Percentiles rank a stretch among this genome's conserved stretches.
phyloP scores from a whole-genome alignment of 2,113 vertebrate species.

The Collichthys lucidus region DNA sequence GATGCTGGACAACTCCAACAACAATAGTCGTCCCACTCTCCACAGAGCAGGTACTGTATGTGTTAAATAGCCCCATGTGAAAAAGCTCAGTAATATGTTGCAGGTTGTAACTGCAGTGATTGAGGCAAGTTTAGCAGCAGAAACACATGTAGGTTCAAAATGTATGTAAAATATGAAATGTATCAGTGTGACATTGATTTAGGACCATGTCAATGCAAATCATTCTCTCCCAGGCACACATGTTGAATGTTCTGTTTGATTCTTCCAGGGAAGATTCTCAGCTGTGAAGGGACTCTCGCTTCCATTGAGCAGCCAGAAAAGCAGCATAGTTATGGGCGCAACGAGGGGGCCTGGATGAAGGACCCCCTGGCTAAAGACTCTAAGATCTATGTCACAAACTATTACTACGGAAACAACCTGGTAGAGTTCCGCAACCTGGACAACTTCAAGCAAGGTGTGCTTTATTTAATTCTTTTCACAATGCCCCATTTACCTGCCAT shows the following conservation, averaged over 20 bases:
- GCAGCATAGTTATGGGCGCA: constrained; percentile 96
- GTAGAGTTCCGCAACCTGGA: constrained; percentile 97
- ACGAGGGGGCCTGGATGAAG: constrained; percentile 99
- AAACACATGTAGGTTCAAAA: background rate
- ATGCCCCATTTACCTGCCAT: background rate
- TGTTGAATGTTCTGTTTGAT: constrained; percentile 29
- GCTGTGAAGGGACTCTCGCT: constrained; percentile 92
- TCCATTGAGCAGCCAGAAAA: constrained; percentile 89
- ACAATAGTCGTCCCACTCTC: constrained; percentile 74
- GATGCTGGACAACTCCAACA: constrained; percentile 80
- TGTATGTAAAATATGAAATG: background rate
- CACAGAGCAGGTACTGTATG: constrained; percentile 83
- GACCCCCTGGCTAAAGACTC: constrained; percentile 91
- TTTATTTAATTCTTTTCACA: background rate
- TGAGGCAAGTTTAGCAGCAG: constrained; percentile 4
- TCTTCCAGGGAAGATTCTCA: constrained; percentile 85
- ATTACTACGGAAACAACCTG: constrained; percentile 97
- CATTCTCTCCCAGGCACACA: background rate
- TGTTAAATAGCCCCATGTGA: background rate
- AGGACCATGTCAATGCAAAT: constrained; percentile 4
- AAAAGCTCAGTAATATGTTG: background rate
- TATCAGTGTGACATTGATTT: constrained; percentile 26
- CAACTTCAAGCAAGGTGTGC: constrained; percentile 95
- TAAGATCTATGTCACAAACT: constrained; percentile 97
- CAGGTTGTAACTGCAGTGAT: background rate